Base-by-base conservation (phyloP, 2,797 vertebrate genomes). In the Eupleurogrammus muticus region DNA sequence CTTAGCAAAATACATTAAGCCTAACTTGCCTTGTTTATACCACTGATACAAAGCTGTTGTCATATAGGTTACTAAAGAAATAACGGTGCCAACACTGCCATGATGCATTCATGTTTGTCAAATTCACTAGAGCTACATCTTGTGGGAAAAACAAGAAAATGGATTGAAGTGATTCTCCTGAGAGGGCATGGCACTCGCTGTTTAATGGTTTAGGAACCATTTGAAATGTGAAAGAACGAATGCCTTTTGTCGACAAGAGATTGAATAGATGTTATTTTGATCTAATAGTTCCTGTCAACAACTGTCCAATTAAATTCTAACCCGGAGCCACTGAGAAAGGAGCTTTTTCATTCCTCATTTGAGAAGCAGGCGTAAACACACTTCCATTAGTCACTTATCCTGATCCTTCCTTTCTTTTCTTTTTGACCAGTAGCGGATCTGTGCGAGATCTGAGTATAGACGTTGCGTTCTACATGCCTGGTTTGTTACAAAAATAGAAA, bases 301-400 rank as follows among this genome's bases (percentile, higher is more conserved):
- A 70, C 77, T 83, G 84, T 70, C 83, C 78, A 90, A 90, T 91
- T 90, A 89, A 87, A 90, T 86, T 71, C 57, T 72, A 81, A 85
- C 87, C 75, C 77, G 67, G 42, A 85, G 86, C 76, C 67, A 75
- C 17, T 49, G 73, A 61, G 52, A 81, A 71, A 24, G n/a, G n/a
- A 12, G 42, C 24, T 44, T 64, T 77, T 84, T 76, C 23, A 44
- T 56, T 73, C 54, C 46, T 74, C 9, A 58, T 63, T 70, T 72
- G 62, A 78, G 66, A 77, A 56, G 20, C 64, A 52, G 42, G 17
- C 50, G 57, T 69, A 66, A 83, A 81, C 47, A 74, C 68, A 75
- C 69, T 75, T 81, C 42, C 38, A 17, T 5, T 28, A 40, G 35
- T 75, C 52, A 68, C 24, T 77, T 51, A 80, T 81, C 17, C 9